Evolutionary conservation across 2,888 invertebrate genomes (phyloP).

Genomic region (Calameuta idolon): DNA sequence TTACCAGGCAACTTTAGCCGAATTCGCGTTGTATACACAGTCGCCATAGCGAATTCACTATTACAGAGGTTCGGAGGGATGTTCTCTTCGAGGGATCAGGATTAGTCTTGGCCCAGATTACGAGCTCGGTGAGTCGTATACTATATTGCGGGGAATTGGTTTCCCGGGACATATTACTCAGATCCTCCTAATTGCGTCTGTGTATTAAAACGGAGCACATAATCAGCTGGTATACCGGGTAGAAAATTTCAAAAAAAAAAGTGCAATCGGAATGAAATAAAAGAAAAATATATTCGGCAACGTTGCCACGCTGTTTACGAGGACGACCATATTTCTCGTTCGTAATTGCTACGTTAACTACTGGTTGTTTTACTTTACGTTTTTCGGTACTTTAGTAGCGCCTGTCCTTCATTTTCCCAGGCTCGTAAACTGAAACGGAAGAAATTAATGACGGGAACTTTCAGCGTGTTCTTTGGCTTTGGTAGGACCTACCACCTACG

Average conservation of each 20-base stretch:
- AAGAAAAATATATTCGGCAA: not conserved
- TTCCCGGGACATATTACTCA: slow-evolving; percentile 34
- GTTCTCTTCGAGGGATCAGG: slow-evolving; percentile 33
- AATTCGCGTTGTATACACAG: slow-evolving; percentile 13
- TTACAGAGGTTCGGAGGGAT: slow-evolving; percentile 18
- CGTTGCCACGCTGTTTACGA: not conserved
- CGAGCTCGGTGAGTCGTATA: slow-evolving; percentile 31
- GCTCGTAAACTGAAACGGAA: not conserved
- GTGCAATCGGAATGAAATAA: not conserved
- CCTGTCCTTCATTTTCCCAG: not conserved
- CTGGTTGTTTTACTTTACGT: not conserved
- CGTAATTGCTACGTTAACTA: not conserved
- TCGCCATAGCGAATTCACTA: slow-evolving; percentile 44
- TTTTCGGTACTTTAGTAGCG: not conserved
- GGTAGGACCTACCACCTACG: not conserved
- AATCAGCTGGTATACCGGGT: not conserved
- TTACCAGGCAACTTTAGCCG: slow-evolving; percentile 41
- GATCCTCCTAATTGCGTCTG: slow-evolving; percentile 38
- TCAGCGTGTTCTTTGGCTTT: not conserved
- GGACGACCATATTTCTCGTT: not conserved
- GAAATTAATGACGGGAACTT: not conserved
- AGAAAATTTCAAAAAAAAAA: not conserved
- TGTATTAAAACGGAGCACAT: slow-evolving; percentile 14
- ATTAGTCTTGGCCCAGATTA: slow-evolving; percentile 47
- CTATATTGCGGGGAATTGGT: slow-evolving; percentile 41